Evolutionary conservation across 2,797 vertebrate genomes (phyloP).

Genomic region (Clarias platycephalus): DNA sequence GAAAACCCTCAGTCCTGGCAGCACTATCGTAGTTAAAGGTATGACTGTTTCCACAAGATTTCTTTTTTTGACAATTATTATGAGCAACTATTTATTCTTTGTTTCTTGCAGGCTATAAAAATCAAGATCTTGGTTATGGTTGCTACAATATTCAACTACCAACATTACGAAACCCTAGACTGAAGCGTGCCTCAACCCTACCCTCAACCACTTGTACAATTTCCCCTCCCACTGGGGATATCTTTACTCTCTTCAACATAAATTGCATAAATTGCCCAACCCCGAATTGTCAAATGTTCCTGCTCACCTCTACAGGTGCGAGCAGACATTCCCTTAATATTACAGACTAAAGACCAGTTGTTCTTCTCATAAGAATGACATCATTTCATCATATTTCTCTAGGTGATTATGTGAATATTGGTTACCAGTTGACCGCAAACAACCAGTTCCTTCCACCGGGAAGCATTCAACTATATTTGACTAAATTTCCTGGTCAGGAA

Average conservation of each 20-base stretch:
- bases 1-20: slow-evolving; percentile 44
- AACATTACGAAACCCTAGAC: too few species aligned
- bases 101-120: not conserved
- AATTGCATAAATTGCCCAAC: slow-evolving; percentile 65
- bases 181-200: too few species aligned
- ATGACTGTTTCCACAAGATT: not conserved
- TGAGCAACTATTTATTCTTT: not conserved
- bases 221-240: slow-evolving; percentile 74
- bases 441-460: slow-evolving; percentile 10
- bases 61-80: not conserved
- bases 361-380: not conserved
- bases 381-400: not conserved
- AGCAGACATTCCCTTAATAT: not conserved
- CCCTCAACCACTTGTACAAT: slow-evolving; percentile 65
- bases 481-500: slow-evolving; percentile 49
- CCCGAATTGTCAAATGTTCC: slow-evolving; percentile 59
- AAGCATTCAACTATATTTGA: slow-evolving; percentile 58
- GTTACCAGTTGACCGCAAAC: not conserved
- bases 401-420: slow-evolving; percentile 18
- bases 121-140: not conserved
- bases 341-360: not conserved
- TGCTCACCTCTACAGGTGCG: slow-evolving; percentile 64
- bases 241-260: slow-evolving; percentile 79
- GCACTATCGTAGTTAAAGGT: slow-evolving; percentile 71
- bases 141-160: not conserved